Conservation (phyloP, 2,113 vertebrate species). For the Malurus elegans region DNA sequence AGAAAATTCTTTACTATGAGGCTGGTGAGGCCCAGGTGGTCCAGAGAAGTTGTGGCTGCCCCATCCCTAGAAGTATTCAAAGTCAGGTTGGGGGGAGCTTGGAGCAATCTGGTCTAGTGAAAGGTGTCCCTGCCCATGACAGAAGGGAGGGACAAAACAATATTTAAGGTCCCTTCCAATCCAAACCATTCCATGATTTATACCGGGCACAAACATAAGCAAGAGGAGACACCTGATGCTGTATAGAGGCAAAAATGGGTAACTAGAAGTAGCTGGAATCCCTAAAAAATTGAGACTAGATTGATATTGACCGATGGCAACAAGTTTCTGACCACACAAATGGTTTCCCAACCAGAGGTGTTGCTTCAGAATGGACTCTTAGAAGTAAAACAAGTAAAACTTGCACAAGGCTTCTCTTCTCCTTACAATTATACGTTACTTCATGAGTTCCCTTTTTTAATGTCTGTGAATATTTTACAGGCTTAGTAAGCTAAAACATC, state of each 20-base stretch:
- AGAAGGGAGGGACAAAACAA: background rate
- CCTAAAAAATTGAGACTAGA: background rate
- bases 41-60: background rate
- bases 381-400: background rate
- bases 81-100: background rate
- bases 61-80: background rate
- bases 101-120: background rate
- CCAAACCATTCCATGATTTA: background rate
- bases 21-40: background rate
- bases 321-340: background rate
- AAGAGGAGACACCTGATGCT: background rate
- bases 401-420: background rate
- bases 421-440: background rate
- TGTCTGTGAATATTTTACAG: background rate
- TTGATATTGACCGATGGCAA: background rate
- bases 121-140: background rate
- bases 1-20: background rate
- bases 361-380: background rate
- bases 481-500: background rate
- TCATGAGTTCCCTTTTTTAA: background rate
- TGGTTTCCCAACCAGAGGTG: background rate
- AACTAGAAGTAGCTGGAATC: background rate
- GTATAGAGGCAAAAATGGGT: background rate
- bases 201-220: background rate
- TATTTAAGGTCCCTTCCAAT: background rate